Evolutionary conservation across 2,888 invertebrate genomes (phyloP).

Genomic region (Ophion ventricosus): DNA sequence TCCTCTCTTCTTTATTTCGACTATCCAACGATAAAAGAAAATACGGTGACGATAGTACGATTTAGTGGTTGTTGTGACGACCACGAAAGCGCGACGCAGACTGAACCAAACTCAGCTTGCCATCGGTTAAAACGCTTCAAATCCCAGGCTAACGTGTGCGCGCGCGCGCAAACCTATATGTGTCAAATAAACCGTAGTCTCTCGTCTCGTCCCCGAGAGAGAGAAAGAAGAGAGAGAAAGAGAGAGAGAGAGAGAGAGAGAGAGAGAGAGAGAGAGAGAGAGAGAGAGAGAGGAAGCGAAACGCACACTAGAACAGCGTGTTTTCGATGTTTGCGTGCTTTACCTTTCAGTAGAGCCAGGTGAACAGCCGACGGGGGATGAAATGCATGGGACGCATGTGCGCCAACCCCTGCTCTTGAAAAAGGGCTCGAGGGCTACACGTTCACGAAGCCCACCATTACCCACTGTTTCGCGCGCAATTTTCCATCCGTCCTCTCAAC

Average conservation of each 20-base stretch:
- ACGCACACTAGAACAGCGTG: slow-evolving; percentile 9
- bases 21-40: neutral
- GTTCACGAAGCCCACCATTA: neutral
- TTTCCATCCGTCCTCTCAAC: neutral
- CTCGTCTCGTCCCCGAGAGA: neutral
- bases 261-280: slow-evolving; percentile 26
- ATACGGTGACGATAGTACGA: slow-evolving; percentile 12
- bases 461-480: neutral
- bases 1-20: neutral
- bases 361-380: slow-evolving; percentile 25
- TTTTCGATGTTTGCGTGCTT: slow-evolving; percentile 36
- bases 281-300: slow-evolving; percentile 27
- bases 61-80: slow-evolving; percentile 59
- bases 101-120: slow-evolving; percentile 73
- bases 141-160: slow-evolving; percentile 73
- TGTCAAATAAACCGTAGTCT: slow-evolving; percentile 61
- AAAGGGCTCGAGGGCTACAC: slow-evolving; percentile 1
- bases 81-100: slow-evolving; percentile 72
- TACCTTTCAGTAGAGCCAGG: slow-evolving; percentile 22
- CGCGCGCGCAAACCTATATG: slow-evolving; percentile 53
- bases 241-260: slow-evolving; percentile 37
- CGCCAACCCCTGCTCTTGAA: slow-evolving; percentile 7
- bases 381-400: slow-evolving; percentile 32
- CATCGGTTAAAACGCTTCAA: slow-evolving; percentile 72
- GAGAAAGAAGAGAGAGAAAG: slow-evolving; percentile 12